Conservation (phyloP, 2,888 invertebrate genomes). For the Arrhopalites spinosus region DNA sequence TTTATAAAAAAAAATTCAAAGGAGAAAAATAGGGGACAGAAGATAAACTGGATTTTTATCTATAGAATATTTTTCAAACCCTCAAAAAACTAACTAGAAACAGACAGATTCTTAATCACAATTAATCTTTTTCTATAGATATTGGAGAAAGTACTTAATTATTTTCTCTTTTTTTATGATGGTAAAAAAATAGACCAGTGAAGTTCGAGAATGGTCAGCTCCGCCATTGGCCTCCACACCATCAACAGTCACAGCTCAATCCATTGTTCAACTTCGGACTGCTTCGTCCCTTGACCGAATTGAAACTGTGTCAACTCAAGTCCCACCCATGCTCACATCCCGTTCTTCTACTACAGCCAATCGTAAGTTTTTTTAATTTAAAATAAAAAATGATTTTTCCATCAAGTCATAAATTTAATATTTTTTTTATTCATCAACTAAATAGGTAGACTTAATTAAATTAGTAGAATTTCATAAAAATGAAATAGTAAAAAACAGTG, state of each 20-base stretch:
- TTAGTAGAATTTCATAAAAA: too few species aligned
- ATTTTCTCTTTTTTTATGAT: neutral
- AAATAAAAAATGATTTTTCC: neutral
- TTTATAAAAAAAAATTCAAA: too few species aligned
- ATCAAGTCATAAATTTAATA: neutral
- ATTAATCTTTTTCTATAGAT: too few species aligned
- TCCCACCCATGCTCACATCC: constrained; percentile 43
- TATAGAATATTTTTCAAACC: too few species aligned
- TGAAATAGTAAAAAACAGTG: too few species aligned
- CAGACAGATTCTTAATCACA: too few species aligned
- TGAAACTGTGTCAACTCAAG: constrained; percentile 48
- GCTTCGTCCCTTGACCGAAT: constrained; percentile 54
- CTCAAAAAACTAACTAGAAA: too few species aligned
- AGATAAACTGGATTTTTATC: too few species aligned
- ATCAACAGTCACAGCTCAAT: constrained; percentile 47
- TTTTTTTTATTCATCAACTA: too few species aligned
- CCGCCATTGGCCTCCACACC: constrained; percentile 47
- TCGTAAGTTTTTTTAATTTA: constrained; percentile 27
- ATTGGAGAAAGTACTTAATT: too few species aligned
- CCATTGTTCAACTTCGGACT: constrained; percentile 49
- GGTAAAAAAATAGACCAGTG: neutral
- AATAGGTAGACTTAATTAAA: too few species aligned
- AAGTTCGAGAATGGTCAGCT: constrained; percentile 44
- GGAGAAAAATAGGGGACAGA: neutral
- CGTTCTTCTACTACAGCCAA: constrained; percentile 37